These are phyloP conservation scores for Onychomys arenicola DNA, from an alignment of 2,797 vertebrate species.

Conservation along the genomic window DNA sequence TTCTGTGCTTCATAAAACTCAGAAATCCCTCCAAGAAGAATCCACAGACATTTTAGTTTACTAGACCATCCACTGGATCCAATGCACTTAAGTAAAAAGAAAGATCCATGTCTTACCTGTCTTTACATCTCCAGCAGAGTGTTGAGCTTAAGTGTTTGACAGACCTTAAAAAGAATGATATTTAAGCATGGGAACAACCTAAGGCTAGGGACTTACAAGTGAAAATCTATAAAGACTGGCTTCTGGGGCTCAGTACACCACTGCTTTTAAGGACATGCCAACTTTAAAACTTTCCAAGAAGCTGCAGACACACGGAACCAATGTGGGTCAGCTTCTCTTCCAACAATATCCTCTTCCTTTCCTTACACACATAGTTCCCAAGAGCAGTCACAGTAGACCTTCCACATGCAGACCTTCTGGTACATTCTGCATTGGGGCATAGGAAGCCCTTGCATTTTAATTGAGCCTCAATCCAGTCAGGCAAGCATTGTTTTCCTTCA, in stretches of 20 bases:
- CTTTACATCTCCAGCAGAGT: background rate
- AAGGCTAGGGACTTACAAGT: background rate
- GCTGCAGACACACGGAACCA: too few relatives aligned
- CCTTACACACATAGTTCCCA: fast-evolving
- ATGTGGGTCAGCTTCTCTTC: fast-evolving
- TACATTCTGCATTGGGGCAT: fast-evolving
- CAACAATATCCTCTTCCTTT: fast-evolving
- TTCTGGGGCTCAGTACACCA: background rate
- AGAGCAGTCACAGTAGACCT: background rate
- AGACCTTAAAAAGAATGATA: background rate
- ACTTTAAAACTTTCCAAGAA: fast-evolving
- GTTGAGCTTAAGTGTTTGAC: background rate
- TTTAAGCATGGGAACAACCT: background rate
- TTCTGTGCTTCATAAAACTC: background rate
- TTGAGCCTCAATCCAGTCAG: background rate
- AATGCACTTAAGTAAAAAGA: background rate
- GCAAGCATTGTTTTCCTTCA: background rate
- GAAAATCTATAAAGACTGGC: background rate
- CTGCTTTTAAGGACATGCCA: fast-evolving
- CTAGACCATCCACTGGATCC: background rate
- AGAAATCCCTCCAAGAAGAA: background rate
- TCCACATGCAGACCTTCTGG: fast-evolving
- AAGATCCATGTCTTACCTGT: background rate
- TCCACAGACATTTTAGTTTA: background rate
- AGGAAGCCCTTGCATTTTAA: background rate